phyloP scores from a whole-genome alignment of 2,113 vertebrate genomes.

The Cheilinus undulatus region DNA sequence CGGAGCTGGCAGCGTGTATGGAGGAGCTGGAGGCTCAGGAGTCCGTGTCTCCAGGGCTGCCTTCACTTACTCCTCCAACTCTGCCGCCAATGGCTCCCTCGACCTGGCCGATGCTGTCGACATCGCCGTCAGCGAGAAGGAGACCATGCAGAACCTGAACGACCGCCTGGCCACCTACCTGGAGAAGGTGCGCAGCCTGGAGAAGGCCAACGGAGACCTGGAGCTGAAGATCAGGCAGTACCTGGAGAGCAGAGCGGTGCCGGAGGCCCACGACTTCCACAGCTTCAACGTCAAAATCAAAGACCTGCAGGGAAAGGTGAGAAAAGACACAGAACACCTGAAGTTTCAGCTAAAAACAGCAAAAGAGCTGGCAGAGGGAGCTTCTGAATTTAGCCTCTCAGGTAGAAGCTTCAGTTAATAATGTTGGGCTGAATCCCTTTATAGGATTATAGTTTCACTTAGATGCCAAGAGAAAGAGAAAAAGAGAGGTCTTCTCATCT shows the following conservation, averaged over 20 bases:
- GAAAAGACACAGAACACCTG: neutral
- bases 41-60: conserved; percentile 57
- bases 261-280: conserved; percentile 20
- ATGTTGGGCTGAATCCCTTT: no score
- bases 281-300: conserved; percentile 42
- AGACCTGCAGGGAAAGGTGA: conserved; percentile 75
- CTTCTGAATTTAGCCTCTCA: no score
- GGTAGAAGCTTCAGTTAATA: no score
- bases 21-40: conserved; percentile 61
- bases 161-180: conserved; percentile 80
- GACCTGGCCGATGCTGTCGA: conserved; percentile 1
- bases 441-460: no score
- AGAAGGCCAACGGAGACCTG: conserved; percentile 71
- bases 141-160: conserved; percentile 80
- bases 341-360: neutral
- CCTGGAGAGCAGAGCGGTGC: conserved; percentile 53
- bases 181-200: conserved; percentile 74
- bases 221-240: conserved; percentile 76
- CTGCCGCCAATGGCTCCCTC: neutral
- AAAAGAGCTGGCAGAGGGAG: no score
- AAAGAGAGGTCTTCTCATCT: no score
- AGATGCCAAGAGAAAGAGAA: no score
- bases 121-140: conserved; percentile 65
- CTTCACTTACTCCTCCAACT: neutral
- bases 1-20: conserved; percentile 67